Conservation (phyloP, 2,113 vertebrate species). For the Takifugu bimaculatus region DNA sequence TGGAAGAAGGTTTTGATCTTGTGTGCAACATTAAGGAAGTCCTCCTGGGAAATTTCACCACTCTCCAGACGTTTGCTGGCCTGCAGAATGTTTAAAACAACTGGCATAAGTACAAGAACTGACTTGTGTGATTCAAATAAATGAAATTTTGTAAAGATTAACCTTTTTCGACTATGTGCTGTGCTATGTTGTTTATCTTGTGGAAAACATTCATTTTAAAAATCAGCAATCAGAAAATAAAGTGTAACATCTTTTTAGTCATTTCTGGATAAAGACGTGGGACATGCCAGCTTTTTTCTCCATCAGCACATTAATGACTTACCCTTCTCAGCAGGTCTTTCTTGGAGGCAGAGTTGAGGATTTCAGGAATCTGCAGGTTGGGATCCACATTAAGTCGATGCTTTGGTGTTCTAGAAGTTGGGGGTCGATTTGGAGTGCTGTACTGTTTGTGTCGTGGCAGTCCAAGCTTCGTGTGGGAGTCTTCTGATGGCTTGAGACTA, state of each 20-base stretch:
- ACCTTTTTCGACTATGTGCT: too few species aligned
- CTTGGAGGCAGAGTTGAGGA: conserved; percentile 88
- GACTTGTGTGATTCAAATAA: neutral
- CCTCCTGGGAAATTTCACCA: conserved; percentile 93
- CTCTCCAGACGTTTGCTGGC: conserved; percentile 85
- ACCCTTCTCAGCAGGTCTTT: conserved; percentile 93
- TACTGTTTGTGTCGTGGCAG: conserved; percentile 84
- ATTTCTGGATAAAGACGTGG: too few species aligned
- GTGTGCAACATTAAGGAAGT: conserved; percentile 91
- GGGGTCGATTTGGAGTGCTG: conserved; percentile 74
- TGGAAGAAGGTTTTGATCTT: conserved; percentile 94
- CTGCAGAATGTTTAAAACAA: conserved; percentile 59
- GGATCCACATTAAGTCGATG: conserved; percentile 95
- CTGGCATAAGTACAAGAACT: neutral
- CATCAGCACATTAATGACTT: neutral
- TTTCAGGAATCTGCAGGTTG: conserved; percentile 95
- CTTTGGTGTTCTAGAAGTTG: conserved; percentile 82
- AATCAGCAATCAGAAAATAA: too few species aligned
- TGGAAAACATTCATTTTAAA: too few species aligned
- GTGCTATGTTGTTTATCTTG: too few species aligned
- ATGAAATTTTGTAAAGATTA: too few species aligned
- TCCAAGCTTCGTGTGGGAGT: conserved; percentile 76
- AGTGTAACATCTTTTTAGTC: too few species aligned
- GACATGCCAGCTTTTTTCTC: too few species aligned
- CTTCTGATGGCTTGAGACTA: conserved; percentile 82